These are phyloP conservation scores for Candoia aspera DNA, from an alignment of 2,113 vertebrate genomes.

Conservation along the genomic window DNA sequence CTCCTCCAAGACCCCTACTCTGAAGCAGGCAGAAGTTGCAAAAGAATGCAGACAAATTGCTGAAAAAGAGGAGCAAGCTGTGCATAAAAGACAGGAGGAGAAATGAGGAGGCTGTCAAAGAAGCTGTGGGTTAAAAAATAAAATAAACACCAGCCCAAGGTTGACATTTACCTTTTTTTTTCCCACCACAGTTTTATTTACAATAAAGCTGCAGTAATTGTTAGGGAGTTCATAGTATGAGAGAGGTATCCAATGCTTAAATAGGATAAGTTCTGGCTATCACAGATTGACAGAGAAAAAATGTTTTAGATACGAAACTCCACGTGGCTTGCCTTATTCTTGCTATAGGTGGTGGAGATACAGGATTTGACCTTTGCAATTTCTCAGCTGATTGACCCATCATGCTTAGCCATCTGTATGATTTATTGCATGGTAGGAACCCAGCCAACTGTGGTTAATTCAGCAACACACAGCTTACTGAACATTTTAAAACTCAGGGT, in stretches of 20 bases:
- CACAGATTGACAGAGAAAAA: background rate
- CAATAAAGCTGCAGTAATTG: conserved; percentile 46
- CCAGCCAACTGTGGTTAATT: too few species aligned
- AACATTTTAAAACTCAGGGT: too few species aligned
- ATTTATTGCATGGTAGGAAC: too few species aligned
- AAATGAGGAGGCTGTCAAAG: background rate
- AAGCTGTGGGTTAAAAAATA: background rate
- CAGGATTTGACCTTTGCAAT: too few species aligned
- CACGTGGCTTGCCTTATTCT: background rate
- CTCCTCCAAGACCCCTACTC: background rate
- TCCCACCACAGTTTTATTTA: conserved; percentile 69
- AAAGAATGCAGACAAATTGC: conserved; percentile 1
- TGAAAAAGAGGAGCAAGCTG: conserved; percentile 50
- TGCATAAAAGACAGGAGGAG: conserved; percentile 40
- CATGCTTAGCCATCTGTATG: too few species aligned
- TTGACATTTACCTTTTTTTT: conserved; percentile 4
- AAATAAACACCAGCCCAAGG: background rate
- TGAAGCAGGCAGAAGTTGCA: conserved; percentile 17
- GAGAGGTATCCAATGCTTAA: background rate
- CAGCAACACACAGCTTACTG: too few species aligned
- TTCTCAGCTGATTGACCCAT: too few species aligned
- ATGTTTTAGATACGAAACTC: background rate
- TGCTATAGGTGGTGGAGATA: too few species aligned
- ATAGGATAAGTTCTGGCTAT: background rate
- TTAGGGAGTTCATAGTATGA: conserved; percentile 6